phyloP scores from a whole-genome alignment of 2,113 vertebrate genomes.

The western clawed frog (Xenopus tropicalis) region UCB_Xtro_10.0 CM004445.2:40085501-40086000 shows the following conservation, averaged over 20 bases:
- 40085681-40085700: conserved; percentile 17
- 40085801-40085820: conserved; percentile 15
- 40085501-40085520: no score
- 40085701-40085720: conserved; percentile 23
- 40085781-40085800: conserved; percentile 37
- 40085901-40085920: conserved; percentile 3
- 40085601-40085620: no score
- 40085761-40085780: conserved; percentile 24
- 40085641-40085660: neutral
- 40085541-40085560: no score
- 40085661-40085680: conserved; percentile 10
- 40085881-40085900: conserved; percentile 17
- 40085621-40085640: no score
- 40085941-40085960: neutral
- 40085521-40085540: no score
- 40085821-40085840: conserved; percentile 27
- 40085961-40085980: no score
- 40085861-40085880: conserved; percentile 3
- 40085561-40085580: no score
- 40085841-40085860: conserved; percentile 36
- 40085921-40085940: conserved; percentile 14
- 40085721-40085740: conserved; percentile 20
- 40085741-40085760: conserved; percentile 9
- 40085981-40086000: no score
- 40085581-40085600: no score